These are phyloP conservation scores for Pempheris klunzingeri DNA, from an alignment of 2,797 vertebrate species.

Conservation along the genomic window DNA sequence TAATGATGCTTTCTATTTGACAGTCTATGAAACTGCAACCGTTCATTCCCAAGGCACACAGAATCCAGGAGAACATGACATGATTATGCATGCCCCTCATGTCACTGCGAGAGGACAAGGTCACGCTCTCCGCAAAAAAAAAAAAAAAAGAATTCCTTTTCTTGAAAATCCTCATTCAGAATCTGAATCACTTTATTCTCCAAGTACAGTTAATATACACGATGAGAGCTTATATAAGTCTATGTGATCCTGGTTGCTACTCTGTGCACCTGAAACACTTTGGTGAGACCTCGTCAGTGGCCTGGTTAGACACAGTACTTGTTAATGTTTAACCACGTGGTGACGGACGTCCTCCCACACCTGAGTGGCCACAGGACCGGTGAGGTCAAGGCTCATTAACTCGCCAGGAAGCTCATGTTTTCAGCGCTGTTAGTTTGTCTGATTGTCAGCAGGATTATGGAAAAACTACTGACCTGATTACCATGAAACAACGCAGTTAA, in stretches of 20 bases:
- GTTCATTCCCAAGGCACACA: conserved; percentile 53
- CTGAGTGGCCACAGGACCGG: neutral
- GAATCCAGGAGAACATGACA: conserved; percentile 56
- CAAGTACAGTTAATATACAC: neutral
- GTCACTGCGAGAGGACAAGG: conserved; percentile 58
- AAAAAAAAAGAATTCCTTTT: conserved; percentile 15
- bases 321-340: neutral
- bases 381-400: neutral
- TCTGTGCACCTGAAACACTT: neutral
- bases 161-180: conserved; percentile 22
- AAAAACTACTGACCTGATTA: too few species aligned
- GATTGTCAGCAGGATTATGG: too few species aligned
- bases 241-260: neutral
- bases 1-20: conserved; percentile 69
- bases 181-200: conserved; percentile 31
- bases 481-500: too few species aligned
- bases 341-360: neutral
- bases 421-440: too few species aligned
- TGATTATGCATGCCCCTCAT: conserved; percentile 60
- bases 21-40: conserved; percentile 61
- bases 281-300: neutral
- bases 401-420: too few species aligned
- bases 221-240: neutral
- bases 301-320: neutral
- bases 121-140: conserved; percentile 34